Evolutionary conservation across 2,113 vertebrate genomes (phyloP), one percentile per base, ranked within the genome.

Genomic region (Scalopus aquaticus): DNA sequence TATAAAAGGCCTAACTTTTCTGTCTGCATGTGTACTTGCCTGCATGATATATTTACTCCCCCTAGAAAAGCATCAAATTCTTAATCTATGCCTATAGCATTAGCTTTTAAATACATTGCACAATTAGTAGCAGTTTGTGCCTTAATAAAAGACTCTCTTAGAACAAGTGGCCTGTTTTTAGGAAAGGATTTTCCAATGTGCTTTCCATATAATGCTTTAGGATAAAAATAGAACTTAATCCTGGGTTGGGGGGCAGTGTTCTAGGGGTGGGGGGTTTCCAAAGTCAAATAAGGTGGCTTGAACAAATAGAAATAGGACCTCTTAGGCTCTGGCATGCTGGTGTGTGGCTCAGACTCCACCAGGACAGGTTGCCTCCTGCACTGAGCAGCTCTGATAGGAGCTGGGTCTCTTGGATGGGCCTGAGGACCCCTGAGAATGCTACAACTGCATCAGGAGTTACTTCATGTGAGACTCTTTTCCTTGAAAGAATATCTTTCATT

Each of bases 361-460:
- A 2, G 64, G 28, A 7, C 24, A 42, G 19, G 35, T 20, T 54
- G 44, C 28, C 0, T 5, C 42, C 12, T 1, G 0, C 2, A 5
- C 28, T 17, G 7, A 37, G 5, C 35, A 17, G 69, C 28, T 72
- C 11, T 24, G 77, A 24, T 11, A 20, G 7, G n/a, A 62, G 6
- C 5, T 24, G 15, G 5, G 1, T 20, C 58, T 49, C 51, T 44
- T 20, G 67, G 39, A 82, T 19, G 12, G 12, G n/a, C 19, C 32
- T 17, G 22, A 54, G 5, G 35, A 46, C 37, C 16, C 60, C 56
- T 16, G 20, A n/a, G 24, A 17, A 22, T 4, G n/a, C 49, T 22
- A 20, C 46, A 22, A 19, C 0, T 16, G 77, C 17, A 2, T 62
- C 28, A 58, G 24, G 49, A 76, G 51, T 37, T 26, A 46, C 19